Base-by-base conservation (phyloP, 2,888 invertebrate species). In the Lasiommata megera region DNA sequence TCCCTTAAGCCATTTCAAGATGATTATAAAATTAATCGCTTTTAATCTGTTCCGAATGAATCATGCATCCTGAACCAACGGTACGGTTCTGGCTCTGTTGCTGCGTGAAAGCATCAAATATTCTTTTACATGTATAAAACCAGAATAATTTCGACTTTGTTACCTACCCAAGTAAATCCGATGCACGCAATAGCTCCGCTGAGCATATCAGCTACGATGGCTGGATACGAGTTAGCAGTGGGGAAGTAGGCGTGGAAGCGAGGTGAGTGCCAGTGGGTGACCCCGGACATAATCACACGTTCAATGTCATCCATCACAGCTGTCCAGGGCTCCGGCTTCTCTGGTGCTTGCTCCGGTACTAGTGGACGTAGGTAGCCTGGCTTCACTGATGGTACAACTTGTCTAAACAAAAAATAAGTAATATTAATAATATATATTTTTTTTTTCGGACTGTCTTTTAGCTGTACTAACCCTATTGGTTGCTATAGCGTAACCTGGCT, bases 221-320 rank as follows among this genome's bases (percentile, higher is more conserved):
- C 94, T 0, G 98, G 96, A 84, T 97, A 98, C 0, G 98, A 98
- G 84, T 97, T 97, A 23, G 96, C 98, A 0, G 97, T 97, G 14
- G 97, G 97, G 84, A 97, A 98, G 87, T 98, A 99, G 5, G 98
- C 98, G 84, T 98, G 97, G 89, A 99, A 99, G 75, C 95, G 93
- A 6, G 98, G 98, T 54, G 97, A 97, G 80, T 98, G 97, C 98
- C 98, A 99, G 77, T 98, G 98, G 0, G 98, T 98, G 55, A 98
- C 97, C 47, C 99, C 99, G 0, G 99, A 98, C 98, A 99, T 99
- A 66, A 99, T 96, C 56, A 98, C 96, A 54, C 95, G 92, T 80
- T 99, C 99, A 62, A 99, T 93, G 80, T 99, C 99, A 5, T 93
- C 93, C 94, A 99, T 95, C 55, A 99, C 95, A 54, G 95, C 95